Conservation (phyloP, 2,113 vertebrate species). For the Donacobius atricapilla region DNA sequence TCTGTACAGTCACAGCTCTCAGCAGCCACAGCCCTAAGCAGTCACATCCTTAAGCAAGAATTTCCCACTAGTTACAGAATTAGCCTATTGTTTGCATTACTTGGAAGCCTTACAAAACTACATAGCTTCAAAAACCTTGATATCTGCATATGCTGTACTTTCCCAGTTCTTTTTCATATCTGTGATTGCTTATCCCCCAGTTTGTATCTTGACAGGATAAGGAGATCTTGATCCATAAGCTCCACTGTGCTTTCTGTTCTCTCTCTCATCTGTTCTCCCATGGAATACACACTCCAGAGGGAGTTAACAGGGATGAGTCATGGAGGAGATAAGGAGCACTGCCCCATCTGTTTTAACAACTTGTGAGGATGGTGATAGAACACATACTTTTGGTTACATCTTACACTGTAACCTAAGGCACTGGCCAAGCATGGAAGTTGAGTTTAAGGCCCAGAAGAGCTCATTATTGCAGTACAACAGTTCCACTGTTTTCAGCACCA, state of each 20-base stretch:
- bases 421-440: neutral
- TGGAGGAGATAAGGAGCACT: neutral
- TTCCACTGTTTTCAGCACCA: too few species aligned
- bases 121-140: neutral
- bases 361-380: neutral
- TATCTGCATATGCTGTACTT: neutral
- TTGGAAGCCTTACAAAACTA: neutral
- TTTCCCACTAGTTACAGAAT: neutral
- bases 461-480: too few species aligned
- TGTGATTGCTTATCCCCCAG: neutral
- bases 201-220: neutral
- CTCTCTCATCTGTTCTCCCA: neutral
- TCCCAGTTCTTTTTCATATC: neutral
- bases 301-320: neutral
- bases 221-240: neutral
- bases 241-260: neutral
- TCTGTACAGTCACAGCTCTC: neutral
- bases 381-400: neutral
- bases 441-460: neutral
- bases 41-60: neutral
- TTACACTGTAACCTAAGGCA: neutral
- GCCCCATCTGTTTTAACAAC: neutral
- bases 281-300: neutral
- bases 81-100: neutral
- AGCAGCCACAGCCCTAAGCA: neutral